Base-by-base conservation (phyloP, 2,888 invertebrate species). In the Drosophila macrospina region DNA sequence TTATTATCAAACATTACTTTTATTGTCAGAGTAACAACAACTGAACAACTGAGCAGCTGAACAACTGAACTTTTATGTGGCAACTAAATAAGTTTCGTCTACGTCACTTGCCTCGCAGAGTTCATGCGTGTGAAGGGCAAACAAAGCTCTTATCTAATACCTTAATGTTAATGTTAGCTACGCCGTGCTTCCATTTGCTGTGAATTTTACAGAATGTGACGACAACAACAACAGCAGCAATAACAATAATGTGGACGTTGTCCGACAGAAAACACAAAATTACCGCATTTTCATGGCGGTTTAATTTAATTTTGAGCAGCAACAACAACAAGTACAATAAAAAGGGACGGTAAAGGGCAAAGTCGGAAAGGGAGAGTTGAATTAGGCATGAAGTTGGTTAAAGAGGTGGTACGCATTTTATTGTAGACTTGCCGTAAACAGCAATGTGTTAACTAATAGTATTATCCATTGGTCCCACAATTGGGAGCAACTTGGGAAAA, bases 51-150 rank as follows among this genome's bases (percentile, higher is more conserved):
- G 37, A 61, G 52, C 54, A 55, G 24, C 44, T 44, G 44, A 64
- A 51, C 47, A 62, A 55, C 51, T 50, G 36, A 67, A 55, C 37
- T 75, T 75, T 78, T 48, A 63, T 78, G 78, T 41, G 44, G 63
- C 69, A 74, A 75, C 79, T 74, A 64, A 78, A 69, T 74, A 78
- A 69, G 69, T 63, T 60, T 56, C 50, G 6, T 45, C 60, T 59
- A 59, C 62, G 41, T 67, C 78, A 70, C 72, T 59, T 47, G 56
- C 47, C 56, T 66, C 51, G 56, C 62, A 73, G 69, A 79, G 80
- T 79, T 82, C 80, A 88, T 61, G 83, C 82, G 80, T 88, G 80
- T 71, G 80, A 84, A 86, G 86, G 88, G 84, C 85, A 82, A 51
- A 78, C 72, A 69, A 37, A 65, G 56, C 66, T 51, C 86, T 80